Evolutionary conservation across 2,888 invertebrate species (phyloP).

Genomic region (Nebria brevicollis): DNA sequence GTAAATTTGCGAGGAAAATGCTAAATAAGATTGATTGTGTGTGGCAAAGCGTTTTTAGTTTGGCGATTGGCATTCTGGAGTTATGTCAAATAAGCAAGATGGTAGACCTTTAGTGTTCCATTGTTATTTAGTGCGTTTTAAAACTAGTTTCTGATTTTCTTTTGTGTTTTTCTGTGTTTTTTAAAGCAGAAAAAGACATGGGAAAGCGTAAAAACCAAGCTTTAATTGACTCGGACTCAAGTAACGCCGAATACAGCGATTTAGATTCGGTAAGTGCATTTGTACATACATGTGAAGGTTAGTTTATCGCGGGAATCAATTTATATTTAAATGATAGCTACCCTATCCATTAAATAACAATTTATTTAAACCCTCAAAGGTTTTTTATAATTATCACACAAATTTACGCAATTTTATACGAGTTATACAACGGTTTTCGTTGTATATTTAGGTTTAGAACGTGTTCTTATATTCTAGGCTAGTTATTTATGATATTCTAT

Average conservation of each 20-base stretch:
- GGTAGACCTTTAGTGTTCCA: conserved; percentile 43
- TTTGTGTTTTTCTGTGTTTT: conserved; percentile 35
- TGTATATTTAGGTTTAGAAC: background rate
- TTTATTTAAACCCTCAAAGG: background rate
- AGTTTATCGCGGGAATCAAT: conserved; percentile 37
- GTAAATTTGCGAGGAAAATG: background rate
- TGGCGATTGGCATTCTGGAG: background rate
- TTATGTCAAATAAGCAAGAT: conserved; percentile 38
- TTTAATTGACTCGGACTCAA: conserved; percentile 84
- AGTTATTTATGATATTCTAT: background rate
- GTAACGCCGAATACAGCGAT: conserved; percentile 82
- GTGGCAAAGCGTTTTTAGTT: background rate
- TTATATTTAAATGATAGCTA: conserved; percentile 3
- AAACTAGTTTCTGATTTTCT: conserved; percentile 43
- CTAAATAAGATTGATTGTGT: no score
- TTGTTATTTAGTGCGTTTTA: conserved; percentile 47
- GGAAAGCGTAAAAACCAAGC: conserved; percentile 87
- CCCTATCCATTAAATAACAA: background rate
- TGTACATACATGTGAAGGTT: conserved; percentile 46
- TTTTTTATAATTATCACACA: background rate
- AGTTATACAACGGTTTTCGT: background rate
- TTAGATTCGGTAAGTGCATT: conserved; percentile 79
- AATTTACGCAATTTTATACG: background rate
- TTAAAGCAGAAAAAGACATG: conserved; percentile 65
- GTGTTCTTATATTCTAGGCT: background rate